Evolutionary conservation across 2,888 invertebrate genomes (phyloP).

Genomic region (Cataglyphis albicans): DNA sequence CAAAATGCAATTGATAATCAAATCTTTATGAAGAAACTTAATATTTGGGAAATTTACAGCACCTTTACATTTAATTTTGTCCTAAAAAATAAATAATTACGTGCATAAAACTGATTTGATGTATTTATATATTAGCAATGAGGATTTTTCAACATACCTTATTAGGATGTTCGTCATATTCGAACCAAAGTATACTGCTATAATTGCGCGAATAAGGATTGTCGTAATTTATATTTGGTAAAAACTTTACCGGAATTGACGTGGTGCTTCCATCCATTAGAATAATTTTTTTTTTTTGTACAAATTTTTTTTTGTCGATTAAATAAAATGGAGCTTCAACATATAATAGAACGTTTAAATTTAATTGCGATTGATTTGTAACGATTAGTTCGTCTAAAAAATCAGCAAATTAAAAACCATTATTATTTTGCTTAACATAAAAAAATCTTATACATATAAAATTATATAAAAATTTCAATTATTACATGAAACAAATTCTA

Average conservation of each 20-base stretch:
- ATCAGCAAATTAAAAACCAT: not conserved
- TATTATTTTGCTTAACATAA: constrained; percentile 10
- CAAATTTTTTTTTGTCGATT: constrained; percentile 60
- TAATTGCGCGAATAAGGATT: constrained; percentile 75
- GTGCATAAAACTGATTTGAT: not conserved
- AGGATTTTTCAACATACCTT: constrained; percentile 76
- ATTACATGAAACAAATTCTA: not conserved
- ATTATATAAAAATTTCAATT: not conserved
- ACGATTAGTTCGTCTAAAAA: constrained; percentile 87
- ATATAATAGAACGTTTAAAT: constrained; percentile 86
- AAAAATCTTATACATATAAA: not conserved
- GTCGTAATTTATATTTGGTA: constrained; percentile 64
- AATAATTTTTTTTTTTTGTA: constrained; percentile 70
- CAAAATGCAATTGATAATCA: constrained; percentile 89
- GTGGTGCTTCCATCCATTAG: constrained; percentile 69
- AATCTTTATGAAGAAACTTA: constrained; percentile 87
- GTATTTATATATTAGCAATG: not conserved
- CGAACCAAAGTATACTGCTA: constrained; percentile 79
- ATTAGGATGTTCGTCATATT: constrained; percentile 85
- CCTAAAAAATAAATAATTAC: constrained; percentile 86
- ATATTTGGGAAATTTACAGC: constrained; percentile 91
- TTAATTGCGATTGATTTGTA: constrained; percentile 87
- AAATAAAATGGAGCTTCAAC: constrained; percentile 87
- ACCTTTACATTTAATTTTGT: constrained; percentile 88
- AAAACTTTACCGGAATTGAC: constrained; percentile 77